A percentile compares a stretch with the other conserved stretches of the same genome.
These are phyloP conservation scores for Sclerodermus sp. DNA, from an alignment of 2,888 invertebrate species.

Conservation along the genomic window DNA sequence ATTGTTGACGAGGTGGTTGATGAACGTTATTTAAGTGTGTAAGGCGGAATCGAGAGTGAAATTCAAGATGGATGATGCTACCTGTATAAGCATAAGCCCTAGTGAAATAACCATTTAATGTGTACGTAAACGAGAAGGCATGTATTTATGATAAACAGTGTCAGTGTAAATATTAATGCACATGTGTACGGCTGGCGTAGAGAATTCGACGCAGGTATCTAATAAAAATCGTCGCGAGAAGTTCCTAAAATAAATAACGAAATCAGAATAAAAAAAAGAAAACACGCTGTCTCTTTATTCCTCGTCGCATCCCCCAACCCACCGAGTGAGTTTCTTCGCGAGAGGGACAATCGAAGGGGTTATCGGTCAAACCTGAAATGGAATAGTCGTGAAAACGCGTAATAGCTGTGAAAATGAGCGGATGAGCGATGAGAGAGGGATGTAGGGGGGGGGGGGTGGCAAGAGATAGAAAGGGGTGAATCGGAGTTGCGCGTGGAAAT, in stretches of 20 bases:
- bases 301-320: too few species aligned
- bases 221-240: conserved; percentile 41
- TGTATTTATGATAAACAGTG: conserved; percentile 32
- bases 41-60: too few species aligned
- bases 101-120: background rate
- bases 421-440: too few species aligned
- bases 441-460: too few species aligned
- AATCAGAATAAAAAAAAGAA: conserved; percentile 6
- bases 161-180: conserved; percentile 31
- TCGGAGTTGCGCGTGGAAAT: too few species aligned
- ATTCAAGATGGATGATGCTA: background rate
- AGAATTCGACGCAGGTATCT: conserved; percentile 27
- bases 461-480: too few species aligned
- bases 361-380: too few species aligned
- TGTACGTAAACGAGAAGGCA: conserved; percentile 12
- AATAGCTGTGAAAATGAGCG: too few species aligned
- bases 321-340: too few species aligned
- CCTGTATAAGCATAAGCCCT: background rate
- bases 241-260: conserved; percentile 48
- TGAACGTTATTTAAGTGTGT: background rate
- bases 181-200: conserved; percentile 33
- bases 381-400: too few species aligned
- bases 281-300: too few species aligned
- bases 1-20: background rate
- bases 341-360: too few species aligned